Percentiles rank a stretch among this genome's conserved stretches.
These are phyloP conservation scores for Oreotrochilus melanogaster DNA, from an alignment of 2,113 vertebrate species.

Conservation along the genomic window DNA sequence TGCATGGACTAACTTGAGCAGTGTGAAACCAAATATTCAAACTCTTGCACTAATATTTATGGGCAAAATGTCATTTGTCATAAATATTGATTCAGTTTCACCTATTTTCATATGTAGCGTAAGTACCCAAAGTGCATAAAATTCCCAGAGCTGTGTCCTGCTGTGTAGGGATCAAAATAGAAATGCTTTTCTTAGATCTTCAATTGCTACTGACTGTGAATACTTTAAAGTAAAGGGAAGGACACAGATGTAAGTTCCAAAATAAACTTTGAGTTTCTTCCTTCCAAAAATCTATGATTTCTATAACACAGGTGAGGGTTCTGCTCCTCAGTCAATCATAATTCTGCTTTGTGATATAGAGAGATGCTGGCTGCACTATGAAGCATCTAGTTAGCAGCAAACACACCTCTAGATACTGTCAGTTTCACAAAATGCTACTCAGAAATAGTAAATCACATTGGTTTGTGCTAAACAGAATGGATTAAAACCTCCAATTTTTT, in stretches of 20 bases:
- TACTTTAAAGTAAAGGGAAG: neutral
- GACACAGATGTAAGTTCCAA: neutral
- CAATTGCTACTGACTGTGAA: neutral
- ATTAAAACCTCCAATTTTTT: neutral
- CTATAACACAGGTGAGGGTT: neutral
- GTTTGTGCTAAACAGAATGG: neutral
- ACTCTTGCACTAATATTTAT: neutral
- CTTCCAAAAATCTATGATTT: neutral
- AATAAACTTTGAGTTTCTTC: neutral
- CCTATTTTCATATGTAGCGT: neutral
- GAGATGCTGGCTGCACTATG: neutral
- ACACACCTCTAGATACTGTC: neutral
- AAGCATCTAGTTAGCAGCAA: neutral
- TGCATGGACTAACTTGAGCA: neutral
- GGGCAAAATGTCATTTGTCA: neutral
- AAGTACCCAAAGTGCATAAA: neutral
- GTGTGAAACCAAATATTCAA: slow-evolving; percentile 14
- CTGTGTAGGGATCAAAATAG: neutral
- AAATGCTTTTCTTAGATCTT: slow-evolving; percentile 44
- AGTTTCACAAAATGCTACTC: neutral
- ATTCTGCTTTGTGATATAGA: neutral
- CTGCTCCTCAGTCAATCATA: neutral
- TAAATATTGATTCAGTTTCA: slow-evolving; percentile 14
- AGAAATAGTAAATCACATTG: neutral
- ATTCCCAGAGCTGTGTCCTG: neutral